phyloP scores from a whole-genome alignment of 2,888 invertebrate species.

The Andrena trimmerana region DNA sequence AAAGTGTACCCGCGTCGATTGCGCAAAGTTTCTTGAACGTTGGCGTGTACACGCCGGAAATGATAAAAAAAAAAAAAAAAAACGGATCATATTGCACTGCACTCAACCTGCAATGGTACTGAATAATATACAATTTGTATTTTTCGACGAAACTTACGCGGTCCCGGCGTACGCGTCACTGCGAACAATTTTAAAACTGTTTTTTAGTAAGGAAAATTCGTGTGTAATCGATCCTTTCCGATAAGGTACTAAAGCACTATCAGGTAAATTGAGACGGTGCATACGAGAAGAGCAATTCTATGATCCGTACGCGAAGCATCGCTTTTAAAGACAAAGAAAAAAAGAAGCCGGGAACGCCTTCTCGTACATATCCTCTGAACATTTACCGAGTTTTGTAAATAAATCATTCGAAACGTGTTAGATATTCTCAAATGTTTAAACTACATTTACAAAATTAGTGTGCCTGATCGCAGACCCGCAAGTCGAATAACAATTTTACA shows the following conservation, averaged over 20 bases:
- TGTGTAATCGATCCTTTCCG: slow-evolving; percentile 45
- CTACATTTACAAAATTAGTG: slow-evolving; percentile 57
- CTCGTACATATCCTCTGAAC: slow-evolving; percentile 56
- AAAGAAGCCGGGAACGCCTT: slow-evolving; percentile 37
- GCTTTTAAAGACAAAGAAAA: slow-evolving; percentile 8
- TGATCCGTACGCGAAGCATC: slow-evolving; percentile 21
- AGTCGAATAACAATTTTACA: slow-evolving; percentile 24
- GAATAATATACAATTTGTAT: slow-evolving; percentile 66
- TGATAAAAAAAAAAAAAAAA: background rate
- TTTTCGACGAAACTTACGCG: slow-evolving; percentile 59
- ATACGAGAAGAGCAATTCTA: slow-evolving; percentile 50
- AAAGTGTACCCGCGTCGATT: slow-evolving; percentile 8
- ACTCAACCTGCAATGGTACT: slow-evolving; percentile 58
- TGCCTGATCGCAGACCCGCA: slow-evolving; percentile 64
- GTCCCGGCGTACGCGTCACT: slow-evolving; percentile 12
- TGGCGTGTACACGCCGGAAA: slow-evolving; percentile 34
- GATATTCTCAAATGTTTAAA: slow-evolving; percentile 48
- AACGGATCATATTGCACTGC: slow-evolving; percentile 58
- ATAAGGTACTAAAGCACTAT: slow-evolving; percentile 47
- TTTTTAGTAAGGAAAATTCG: slow-evolving; percentile 45
- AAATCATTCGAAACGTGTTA: slow-evolving; percentile 52
- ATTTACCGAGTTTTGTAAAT: slow-evolving; percentile 62
- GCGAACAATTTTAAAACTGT: slow-evolving; percentile 47
- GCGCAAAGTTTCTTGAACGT: slow-evolving; percentile 29
- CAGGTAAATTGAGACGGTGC: slow-evolving; percentile 48